Conservation (phyloP, 2,888 invertebrate species). For the Lottia scabra region DNA sequence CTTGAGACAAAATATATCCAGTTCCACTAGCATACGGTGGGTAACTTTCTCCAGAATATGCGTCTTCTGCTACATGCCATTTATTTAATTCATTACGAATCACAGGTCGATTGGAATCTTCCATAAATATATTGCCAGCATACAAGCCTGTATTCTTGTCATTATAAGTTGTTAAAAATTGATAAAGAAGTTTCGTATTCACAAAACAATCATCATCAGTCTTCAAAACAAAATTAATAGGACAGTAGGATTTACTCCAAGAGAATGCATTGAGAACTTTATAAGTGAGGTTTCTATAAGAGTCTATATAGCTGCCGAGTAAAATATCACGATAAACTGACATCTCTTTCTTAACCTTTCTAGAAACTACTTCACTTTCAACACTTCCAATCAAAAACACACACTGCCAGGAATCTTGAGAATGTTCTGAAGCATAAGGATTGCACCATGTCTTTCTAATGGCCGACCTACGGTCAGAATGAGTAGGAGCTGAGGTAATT, state of each 20-base stretch:
- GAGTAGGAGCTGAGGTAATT: conserved; percentile 52
- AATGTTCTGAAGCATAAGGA: conserved; percentile 32
- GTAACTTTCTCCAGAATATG: conserved; percentile 51
- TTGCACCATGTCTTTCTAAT: conserved; percentile 58
- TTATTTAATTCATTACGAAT: conserved; percentile 54
- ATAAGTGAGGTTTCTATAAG: conserved; percentile 61
- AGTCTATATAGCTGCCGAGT: conserved; percentile 61
- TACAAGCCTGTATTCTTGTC: conserved; percentile 46
- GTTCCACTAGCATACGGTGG: conserved; percentile 65
- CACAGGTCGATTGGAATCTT: conserved; percentile 45
- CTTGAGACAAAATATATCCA: conserved; percentile 63
- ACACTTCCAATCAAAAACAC: conserved; percentile 56
- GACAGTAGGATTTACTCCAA: conserved; percentile 52
- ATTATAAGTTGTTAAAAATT: conserved; percentile 42
- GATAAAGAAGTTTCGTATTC: conserved; percentile 47
- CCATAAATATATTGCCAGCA: conserved; percentile 56
- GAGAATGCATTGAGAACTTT: conserved; percentile 62
- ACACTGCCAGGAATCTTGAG: conserved; percentile 49
- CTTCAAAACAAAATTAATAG: conserved; percentile 54
- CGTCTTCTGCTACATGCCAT: conserved; percentile 58
- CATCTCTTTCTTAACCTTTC: conserved; percentile 38
- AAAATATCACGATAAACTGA: conserved; percentile 49
- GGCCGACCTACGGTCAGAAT: conserved; percentile 44
- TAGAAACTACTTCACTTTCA: conserved; percentile 16
- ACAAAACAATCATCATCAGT: conserved; percentile 67